Evolutionary conservation across 2,797 vertebrate genomes (phyloP).

Genomic region (Tenualosa ilisha): DNA sequence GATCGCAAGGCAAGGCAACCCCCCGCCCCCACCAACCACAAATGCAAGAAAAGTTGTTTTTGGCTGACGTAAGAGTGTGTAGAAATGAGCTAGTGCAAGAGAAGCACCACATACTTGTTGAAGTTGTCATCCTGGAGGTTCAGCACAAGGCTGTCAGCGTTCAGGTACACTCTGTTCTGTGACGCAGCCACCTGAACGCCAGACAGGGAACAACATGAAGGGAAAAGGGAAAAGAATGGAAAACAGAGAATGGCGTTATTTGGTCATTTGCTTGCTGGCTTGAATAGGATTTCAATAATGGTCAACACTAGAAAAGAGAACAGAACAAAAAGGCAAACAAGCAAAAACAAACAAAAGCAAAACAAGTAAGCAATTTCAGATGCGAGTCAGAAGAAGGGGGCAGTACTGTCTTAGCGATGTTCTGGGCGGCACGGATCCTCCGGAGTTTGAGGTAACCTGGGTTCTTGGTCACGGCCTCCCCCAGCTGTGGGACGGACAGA

Average conservation of each 20-base stretch:
- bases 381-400: background rate
- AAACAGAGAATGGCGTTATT: background rate
- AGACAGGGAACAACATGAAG: background rate
- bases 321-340: background rate
- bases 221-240: background rate
- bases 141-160: slow-evolving; percentile 86
- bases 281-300: background rate
- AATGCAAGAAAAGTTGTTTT: background rate
- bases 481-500: slow-evolving; percentile 56
- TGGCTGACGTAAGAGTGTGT: background rate
- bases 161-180: slow-evolving; percentile 91
- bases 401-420: slow-evolving; percentile 87
- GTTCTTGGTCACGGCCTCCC: slow-evolving; percentile 88
- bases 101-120: slow-evolving; percentile 75
- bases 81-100: background rate
- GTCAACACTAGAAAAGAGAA: background rate
- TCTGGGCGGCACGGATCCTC: slow-evolving; percentile 88
- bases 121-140: slow-evolving; percentile 87
- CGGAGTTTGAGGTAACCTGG: slow-evolving; percentile 92
- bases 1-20: background rate
- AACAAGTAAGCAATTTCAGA: background rate
- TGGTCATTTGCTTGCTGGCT: background rate
- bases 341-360: background rate
- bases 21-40: background rate
- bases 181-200: slow-evolving; percentile 80